Evolutionary conservation across 1,140 invertebrate species (phyloP), one percentile per base, ranked within the genome.

Genomic region (Bombyx mori): DNA sequence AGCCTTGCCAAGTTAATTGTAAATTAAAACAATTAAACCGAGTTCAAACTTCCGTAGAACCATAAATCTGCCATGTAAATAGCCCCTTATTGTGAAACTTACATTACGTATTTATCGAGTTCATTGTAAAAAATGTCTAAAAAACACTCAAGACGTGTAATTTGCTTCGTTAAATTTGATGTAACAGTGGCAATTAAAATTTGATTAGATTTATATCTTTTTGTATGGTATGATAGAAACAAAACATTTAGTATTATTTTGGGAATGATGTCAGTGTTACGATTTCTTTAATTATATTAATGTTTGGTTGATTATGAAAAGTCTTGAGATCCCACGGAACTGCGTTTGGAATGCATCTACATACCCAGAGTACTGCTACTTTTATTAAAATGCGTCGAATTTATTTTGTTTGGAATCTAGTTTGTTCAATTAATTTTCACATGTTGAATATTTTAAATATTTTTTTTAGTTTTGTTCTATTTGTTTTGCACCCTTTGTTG

Each of bases 181-280:
- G 64, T 69, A 65, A 73, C 56, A 65, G 56, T 55, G 58, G 58
- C 61, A 56, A 68, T 73, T 75, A 76, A 76, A 74, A 73, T 4
- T 69, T 58, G 66, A 60, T 72, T 54, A 76, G 77, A 82, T 82
- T 53, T 18, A 44, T 74, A 82, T 79, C 76, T 66, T 50, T 26
- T 45, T 53, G 56, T 56, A 51, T 44, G 52, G 50, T 10, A 58
- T 55, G 56, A 56, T 58, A 26, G 56, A 58, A 65, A 66, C 52
- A 56, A 57, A 53, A 52, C 52, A 58, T 58, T 60, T 62, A 59
- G 48, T 59, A 52, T 67, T 61, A 55, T 63, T 63, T 52, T 61
- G 46, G 46, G 18, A 52, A 52, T 56, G 54, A 42, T 35, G 47
- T 42, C 44, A 51, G 6, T 10, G n/a, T n/a, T 8, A 43, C 44